Conservation (phyloP, 2,113 vertebrate genomes). For the Carollia perspicillata region DNA sequence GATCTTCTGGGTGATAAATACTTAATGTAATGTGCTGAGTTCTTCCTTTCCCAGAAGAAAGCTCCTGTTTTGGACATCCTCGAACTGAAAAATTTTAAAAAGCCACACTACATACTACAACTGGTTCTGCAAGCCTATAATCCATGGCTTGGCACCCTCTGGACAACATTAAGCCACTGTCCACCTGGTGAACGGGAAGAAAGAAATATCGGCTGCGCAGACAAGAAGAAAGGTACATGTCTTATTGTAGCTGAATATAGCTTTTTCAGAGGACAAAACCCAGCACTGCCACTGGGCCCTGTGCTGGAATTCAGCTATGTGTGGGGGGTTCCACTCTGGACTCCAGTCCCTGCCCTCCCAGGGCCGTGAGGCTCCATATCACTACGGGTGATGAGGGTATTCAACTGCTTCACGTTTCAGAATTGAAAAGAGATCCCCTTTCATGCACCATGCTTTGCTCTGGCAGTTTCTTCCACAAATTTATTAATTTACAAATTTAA, state of each 20-base stretch:
- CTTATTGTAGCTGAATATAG: background rate
- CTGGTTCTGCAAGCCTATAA: background rate
- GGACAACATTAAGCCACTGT: background rate
- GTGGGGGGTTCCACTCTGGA: background rate
- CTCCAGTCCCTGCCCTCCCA: background rate
- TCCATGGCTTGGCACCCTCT: background rate
- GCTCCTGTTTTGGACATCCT: conserved; percentile 15
- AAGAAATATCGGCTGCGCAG: background rate
- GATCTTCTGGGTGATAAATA: conserved; percentile 1
- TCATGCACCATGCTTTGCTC: background rate
- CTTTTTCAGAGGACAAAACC: background rate
- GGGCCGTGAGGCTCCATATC: background rate
- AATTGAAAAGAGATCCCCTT: background rate
- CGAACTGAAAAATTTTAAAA: background rate
- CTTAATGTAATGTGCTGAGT: background rate
- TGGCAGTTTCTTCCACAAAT: background rate
- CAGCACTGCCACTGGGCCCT: background rate
- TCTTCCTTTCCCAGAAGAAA: conserved; percentile 22
- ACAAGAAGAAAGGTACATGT: background rate
- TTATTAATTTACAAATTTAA: background rate
- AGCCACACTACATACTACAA: background rate
- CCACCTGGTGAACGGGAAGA: background rate
- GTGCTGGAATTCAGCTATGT: background rate
- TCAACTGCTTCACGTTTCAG: background rate
- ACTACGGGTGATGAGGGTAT: background rate